Base-by-base conservation (phyloP, 2,888 invertebrate species). In the Catocala nupta region DNA sequence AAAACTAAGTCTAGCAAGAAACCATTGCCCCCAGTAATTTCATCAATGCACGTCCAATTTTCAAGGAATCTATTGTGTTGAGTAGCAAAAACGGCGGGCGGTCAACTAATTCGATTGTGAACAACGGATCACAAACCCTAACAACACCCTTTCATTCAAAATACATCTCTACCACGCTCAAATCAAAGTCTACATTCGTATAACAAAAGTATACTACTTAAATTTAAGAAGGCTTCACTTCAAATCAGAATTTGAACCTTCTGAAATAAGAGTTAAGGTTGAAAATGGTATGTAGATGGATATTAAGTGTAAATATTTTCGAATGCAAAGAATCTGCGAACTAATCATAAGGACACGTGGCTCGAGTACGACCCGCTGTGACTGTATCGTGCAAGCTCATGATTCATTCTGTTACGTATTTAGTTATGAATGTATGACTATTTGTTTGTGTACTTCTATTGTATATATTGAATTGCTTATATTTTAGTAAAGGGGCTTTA, bases 1-100 rank as follows among this genome's bases (percentile, higher is more conserved):
- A 36, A 64, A 58, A 39, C 33, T 39, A 44, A 13, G 4, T 55
- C 69, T 71, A 69, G 58, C 66, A 71, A 78, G 67, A 81, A 77
- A 73, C 59, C 8, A 65, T 75, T 77, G 65, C 77, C 75, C 77
- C 67, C 67, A 84, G 85, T 85, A 89, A 90, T 88, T 87, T 81
- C 65, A 76, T 71, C 75, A 73, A 75, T 80, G 80, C 84, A 84
- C 84, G 79, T 83, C 81, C 83, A 80, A 82, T 81, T 82, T 83
- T 75, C 80, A 81, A 80, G 80, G 76, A 85, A 86, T 78, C 86
- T 80, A 90, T 91, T 90, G 88, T 90, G 86, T 86, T 83, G 86
- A 91, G 89, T 89, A 91, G 90, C 91, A 91, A 89, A 90, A 91
- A 87, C 92, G 83, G 78, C 88, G 84, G 92, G 92, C 73, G 91